A percentile compares a stretch with the other conserved stretches of the same genome.
These are phyloP conservation scores for Lucilia cuprina DNA, from an alignment of 1,140 invertebrate genomes.

Conservation along the genomic window DNA sequence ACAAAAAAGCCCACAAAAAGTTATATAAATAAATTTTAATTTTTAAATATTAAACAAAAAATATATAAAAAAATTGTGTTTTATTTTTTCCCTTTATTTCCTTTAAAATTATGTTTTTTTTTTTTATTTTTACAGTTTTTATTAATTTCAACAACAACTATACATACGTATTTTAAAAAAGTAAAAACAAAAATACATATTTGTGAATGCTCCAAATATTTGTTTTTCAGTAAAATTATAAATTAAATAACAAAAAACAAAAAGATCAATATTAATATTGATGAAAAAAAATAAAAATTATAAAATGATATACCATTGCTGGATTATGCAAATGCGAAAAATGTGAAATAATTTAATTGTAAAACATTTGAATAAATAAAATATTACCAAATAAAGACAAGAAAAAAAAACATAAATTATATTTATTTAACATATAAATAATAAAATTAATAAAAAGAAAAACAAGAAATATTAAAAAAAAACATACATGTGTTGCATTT, in stretches of 20 bases:
- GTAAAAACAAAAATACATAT: slow-evolving; percentile 12
- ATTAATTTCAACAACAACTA: background rate
- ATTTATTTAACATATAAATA: slow-evolving; percentile 29
- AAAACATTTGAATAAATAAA: slow-evolving; percentile 27
- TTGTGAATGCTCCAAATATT: slow-evolving; percentile 17
- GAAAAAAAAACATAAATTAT: slow-evolving; percentile 25
- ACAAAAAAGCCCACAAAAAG: background rate
- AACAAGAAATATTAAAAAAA: slow-evolving; percentile 14
- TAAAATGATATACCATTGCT: slow-evolving; percentile 15
- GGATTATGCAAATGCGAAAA: slow-evolving; percentile 5
- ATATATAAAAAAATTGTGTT: slow-evolving; percentile 15
- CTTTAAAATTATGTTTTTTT: background rate
- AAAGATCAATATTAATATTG: background rate
- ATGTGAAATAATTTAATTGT: slow-evolving; percentile 35
- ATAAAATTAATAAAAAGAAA: slow-evolving; percentile 30
- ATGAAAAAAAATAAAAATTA: background rate
- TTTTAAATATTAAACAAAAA: slow-evolving; percentile 22
- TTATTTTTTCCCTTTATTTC: background rate
- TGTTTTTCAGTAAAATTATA: background rate
- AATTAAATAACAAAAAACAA: background rate
- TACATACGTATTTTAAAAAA: slow-evolving; percentile 16
- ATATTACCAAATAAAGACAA: background rate
- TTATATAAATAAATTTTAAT: slow-evolving; percentile 31
- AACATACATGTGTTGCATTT: background rate
- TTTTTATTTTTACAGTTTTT: background rate